Conservation (phyloP, 2,888 invertebrate genomes). For the Luffia ferchaultella region DNA sequence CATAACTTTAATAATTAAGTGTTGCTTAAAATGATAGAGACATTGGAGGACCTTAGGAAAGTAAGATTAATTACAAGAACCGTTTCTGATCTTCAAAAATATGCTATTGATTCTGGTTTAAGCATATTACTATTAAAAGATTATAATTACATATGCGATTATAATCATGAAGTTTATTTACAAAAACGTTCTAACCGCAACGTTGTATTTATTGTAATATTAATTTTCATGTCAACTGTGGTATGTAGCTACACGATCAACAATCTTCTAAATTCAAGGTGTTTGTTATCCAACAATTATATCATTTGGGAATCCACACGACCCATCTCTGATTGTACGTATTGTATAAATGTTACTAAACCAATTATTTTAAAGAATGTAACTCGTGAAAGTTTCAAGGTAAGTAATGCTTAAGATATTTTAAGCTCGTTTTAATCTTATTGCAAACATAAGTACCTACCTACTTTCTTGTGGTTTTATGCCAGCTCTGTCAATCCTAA, state of each 20-base stretch:
- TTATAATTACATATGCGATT: conserved; percentile 31
- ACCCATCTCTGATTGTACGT: conserved; percentile 82
- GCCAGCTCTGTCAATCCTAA: neutral
- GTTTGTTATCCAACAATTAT: conserved; percentile 84
- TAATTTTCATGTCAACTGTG: conserved; percentile 26
- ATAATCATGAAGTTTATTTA: conserved; percentile 21
- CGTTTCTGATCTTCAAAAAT: conserved; percentile 30
- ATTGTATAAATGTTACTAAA: conserved; percentile 74
- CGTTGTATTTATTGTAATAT: conserved; percentile 24
- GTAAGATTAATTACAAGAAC: conserved; percentile 16
- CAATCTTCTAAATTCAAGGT: conserved; percentile 68
- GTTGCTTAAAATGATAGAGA: too few relatives aligned
- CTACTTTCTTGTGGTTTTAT: neutral
- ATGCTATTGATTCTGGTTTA: conserved; percentile 34
- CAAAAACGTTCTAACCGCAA: conserved; percentile 21
- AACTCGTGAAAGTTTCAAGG: conserved; percentile 72
- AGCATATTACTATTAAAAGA: conserved; percentile 25
- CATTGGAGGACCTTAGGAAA: neutral
- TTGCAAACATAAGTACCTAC: conserved; percentile 3
- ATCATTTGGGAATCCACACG: conserved; percentile 87
- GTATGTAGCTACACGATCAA: conserved; percentile 28
- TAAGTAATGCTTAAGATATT: too few relatives aligned
- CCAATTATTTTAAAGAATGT: conserved; percentile 75
- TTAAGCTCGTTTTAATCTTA: too few relatives aligned
- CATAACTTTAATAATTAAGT: too few relatives aligned